Evolutionary conservation across 2,888 invertebrate species (phyloP).

Genomic region (Cabera pusaria): DNA sequence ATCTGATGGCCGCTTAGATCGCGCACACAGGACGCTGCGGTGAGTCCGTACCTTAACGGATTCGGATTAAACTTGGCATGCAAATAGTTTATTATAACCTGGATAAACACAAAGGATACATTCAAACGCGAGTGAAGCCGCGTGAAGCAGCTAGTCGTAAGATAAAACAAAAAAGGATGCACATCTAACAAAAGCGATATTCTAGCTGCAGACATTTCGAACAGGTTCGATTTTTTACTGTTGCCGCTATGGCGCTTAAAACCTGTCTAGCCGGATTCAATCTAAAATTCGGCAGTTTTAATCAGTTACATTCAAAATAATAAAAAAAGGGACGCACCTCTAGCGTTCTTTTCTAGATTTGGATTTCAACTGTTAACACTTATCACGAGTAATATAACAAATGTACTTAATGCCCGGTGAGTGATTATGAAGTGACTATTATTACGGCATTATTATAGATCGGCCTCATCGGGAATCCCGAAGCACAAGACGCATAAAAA

Average conservation of each 20-base stretch:
- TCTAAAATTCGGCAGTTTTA: slow-evolving; percentile 37
- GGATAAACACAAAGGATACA: too few relatives aligned
- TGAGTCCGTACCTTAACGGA: too few relatives aligned
- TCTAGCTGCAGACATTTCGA: too few relatives aligned
- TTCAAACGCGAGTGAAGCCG: too few relatives aligned
- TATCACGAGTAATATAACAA: slow-evolving; percentile 1
- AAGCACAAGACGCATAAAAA: slow-evolving; percentile 53
- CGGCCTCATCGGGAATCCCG: slow-evolving; percentile 58
- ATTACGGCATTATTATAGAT: slow-evolving; percentile 43
- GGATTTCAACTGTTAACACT: neutral
- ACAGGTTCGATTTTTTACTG: slow-evolving; percentile 42
- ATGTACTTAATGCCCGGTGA: slow-evolving; percentile 13
- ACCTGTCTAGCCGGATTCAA: slow-evolving; percentile 55
- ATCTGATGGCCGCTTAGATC: too few relatives aligned
- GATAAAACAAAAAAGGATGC: too few relatives aligned
- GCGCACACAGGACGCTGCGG: too few relatives aligned
- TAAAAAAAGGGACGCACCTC: neutral
- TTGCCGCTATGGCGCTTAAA: slow-evolving; percentile 53
- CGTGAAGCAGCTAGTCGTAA: too few relatives aligned
- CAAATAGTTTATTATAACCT: too few relatives aligned
- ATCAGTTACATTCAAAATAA: slow-evolving; percentile 38
- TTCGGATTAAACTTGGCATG: too few relatives aligned
- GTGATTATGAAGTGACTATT: slow-evolving; percentile 31
- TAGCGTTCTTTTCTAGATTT: too few relatives aligned
- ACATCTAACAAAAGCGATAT: too few relatives aligned